Percentiles rank a stretch among this genome's conserved stretches.
phyloP scores from a whole-genome alignment of 2,113 vertebrate genomes.

The Chionis minor region DNA sequence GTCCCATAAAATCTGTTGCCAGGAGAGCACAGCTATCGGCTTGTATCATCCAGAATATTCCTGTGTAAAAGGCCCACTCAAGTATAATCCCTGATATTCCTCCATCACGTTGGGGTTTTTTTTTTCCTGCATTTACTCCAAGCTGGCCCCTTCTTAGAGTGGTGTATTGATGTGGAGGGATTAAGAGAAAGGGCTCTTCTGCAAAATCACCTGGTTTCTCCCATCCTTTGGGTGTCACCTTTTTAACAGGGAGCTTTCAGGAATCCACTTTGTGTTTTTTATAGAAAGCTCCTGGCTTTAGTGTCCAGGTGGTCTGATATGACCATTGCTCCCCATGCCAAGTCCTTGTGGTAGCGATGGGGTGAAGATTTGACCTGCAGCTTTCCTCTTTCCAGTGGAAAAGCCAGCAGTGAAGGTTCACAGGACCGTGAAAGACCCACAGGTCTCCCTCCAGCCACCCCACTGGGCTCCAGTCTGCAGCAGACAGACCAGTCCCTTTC shows the following conservation, averaged over 20 bases:
- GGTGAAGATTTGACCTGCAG: background rate
- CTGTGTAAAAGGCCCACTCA: background rate
- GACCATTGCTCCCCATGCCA: background rate
- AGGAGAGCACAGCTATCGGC: background rate
- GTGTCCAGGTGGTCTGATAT: background rate
- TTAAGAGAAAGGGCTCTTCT: background rate
- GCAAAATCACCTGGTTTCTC: background rate
- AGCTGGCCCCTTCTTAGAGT: background rate
- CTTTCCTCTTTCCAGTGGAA: background rate
- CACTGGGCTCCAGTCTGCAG: background rate
- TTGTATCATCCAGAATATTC: background rate
- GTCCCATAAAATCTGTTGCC: background rate
- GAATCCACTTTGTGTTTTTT: background rate
- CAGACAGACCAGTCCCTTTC: background rate
- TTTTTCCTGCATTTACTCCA: background rate
- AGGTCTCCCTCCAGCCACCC: background rate
- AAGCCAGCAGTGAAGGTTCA: background rate
- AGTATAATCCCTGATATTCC: background rate
- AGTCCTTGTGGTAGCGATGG: background rate
- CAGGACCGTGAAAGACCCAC: background rate
- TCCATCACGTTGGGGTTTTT: accelerated
- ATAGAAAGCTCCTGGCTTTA: background rate
- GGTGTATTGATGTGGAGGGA: background rate
- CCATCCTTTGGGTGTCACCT: background rate
- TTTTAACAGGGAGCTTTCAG: background rate